Base-by-base conservation (phyloP, 2,113 vertebrate species). In the Sula dactylatra region DNA sequence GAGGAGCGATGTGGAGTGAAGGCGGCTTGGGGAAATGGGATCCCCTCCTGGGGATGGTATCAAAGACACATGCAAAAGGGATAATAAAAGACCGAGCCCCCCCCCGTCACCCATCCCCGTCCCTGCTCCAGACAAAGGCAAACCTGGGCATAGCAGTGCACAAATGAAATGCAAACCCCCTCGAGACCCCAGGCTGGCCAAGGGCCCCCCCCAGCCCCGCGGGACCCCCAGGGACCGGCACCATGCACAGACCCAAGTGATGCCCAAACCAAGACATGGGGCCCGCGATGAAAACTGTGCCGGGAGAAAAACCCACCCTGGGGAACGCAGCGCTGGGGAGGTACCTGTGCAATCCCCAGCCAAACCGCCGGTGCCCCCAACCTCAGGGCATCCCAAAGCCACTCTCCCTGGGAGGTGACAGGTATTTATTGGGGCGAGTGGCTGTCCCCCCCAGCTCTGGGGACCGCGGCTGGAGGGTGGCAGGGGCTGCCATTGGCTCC, bases 101-200 rank as follows among this genome's bases (percentile, higher is more conserved):
- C 3, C 5, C 12, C 21, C 2, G 25, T 44, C 16, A 78, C 69
- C 56, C 34, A 22, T 61, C 31, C 45, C 22, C 8, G 15, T 77
- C 59, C 54, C 77, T 70, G 54, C 66, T 93, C 88, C 90, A 93
- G 91, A 93, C 95, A 97, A 94, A 97, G 95, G 81, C 93, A 92
- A 88, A 96, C 84, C 91, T 79, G 76, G 76, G 38, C 56, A 90
- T 8, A 74, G 82, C 61, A 88, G 65, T 8, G 9, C 94, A 83
- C 78, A 86, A 7, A 9, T 45, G 94, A 88, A 95, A 88, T 52
- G 54, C 69, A n/a, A 67, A 4, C 34, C 72, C 11, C 12, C 7
- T 12, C 22, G 36, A 77, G 82, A 72, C 22, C 66, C 19, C 58
- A 17, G 77, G 36, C 45, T 3, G 13, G 67, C 55, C 3, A 6